Percentiles rank a stretch among this genome's conserved stretches.
phyloP scores from a whole-genome alignment of 1,140 invertebrate genomes.

The Babylonia areolata region DNA sequence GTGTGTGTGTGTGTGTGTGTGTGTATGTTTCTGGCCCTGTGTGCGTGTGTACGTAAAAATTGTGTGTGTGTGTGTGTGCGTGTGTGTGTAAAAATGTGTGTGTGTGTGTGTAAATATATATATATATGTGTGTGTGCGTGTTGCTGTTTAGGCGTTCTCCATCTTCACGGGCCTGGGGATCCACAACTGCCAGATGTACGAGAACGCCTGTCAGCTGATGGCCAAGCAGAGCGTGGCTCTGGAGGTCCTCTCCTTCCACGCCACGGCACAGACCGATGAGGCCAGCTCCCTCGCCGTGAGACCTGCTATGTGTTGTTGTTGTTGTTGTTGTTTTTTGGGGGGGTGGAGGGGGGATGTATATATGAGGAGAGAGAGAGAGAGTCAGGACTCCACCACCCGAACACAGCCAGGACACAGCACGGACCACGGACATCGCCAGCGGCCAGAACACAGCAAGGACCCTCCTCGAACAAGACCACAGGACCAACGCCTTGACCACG shows the following conservation, averaged over 20 bases:
- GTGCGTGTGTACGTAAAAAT: not conserved
- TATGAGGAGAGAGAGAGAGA: no score
- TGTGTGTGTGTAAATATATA: not conserved
- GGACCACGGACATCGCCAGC: no score
- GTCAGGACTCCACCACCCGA: no score
- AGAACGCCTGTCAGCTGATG: constrained; percentile 86
- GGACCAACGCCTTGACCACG: no score
- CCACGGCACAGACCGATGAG: constrained; percentile 91
- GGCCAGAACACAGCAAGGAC: no score
- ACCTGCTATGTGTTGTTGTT: not conserved
- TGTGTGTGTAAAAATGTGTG: not conserved
- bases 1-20: no score
- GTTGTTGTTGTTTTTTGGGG: no score
- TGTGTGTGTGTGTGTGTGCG: not conserved
- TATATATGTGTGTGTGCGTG: not conserved
- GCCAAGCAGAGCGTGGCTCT: constrained; percentile 96
- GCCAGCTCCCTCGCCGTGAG: constrained; percentile 77
- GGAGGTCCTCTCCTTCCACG: constrained; percentile 97
- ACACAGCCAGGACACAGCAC: no score
- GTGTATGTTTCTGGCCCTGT: no score
- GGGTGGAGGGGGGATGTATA: no score
- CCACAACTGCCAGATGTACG: constrained; percentile 98
- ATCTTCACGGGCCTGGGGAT: constrained; percentile 98
- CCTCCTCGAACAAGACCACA: no score
- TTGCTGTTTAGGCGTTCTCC: constrained; percentile 94